Base-by-base conservation (phyloP, 2,113 vertebrate genomes). In the Myiozetetes cayanensis region DNA sequence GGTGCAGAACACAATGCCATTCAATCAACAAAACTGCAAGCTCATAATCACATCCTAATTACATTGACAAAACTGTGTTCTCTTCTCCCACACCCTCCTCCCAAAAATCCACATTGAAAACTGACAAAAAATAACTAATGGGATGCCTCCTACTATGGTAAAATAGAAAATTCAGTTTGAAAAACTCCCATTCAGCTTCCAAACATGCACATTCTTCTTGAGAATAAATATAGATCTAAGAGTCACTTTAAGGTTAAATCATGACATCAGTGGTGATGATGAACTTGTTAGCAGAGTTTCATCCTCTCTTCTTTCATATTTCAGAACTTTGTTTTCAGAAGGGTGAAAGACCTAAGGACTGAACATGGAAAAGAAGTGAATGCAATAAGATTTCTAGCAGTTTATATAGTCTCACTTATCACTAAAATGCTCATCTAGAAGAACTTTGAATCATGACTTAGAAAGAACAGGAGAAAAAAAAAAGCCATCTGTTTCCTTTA, bases 1-100 rank as follows among this genome's bases (percentile, higher is more conserved):
- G 47, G 52, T 94, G 65, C 68, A 94, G 59, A 86, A 68, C 46
- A 84, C 35, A 84, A 30, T 43, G 8, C 25, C 67, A 21, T 91
- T 89, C 81, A 85, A 43, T 85, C 63, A 94, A 61, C n/a, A 87
- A 92, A 84, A 46, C 59, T 86, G 31, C 66, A 82, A 93, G 27
- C 39, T 94, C 20, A 0, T 61, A 79, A 78, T 87, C 37, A 50
- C 75, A 43, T 93, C 52, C 58, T 83, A 58, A 79, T 68, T 87
- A 68, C 14, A 25, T 6, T 73, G 71, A 21, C 44, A 77, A 91
- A 94, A 52, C 22, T 27, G 20, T 52, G 11, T 82, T 93, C 56
- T 92, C 27, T 88, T 94, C 44, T 93, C 58, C 47, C 19, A 31
- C 28, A 35, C 35, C 23, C 8, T 87, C 41, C 35, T 90, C 24